Evolutionary conservation across 2,113 vertebrate species (phyloP).

Genomic region (Tretioscincus oriximinensis): DNA sequence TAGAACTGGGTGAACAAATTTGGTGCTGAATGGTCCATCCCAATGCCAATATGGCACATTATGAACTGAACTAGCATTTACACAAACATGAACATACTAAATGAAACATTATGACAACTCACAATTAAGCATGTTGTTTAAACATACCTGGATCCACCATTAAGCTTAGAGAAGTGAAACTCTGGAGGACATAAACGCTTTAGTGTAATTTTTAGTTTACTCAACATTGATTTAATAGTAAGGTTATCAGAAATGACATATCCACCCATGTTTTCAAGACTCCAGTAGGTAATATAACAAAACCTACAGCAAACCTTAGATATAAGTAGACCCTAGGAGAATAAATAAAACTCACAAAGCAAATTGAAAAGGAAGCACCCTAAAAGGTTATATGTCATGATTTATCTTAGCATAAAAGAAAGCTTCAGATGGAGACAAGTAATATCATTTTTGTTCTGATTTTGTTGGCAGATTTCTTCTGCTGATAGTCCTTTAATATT

Average conservation of each 20-base stretch:
- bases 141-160: background rate
- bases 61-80: too few species aligned
- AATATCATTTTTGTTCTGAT: conserved; percentile 27
- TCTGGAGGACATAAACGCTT: background rate
- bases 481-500: background rate
- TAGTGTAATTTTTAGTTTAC: background rate
- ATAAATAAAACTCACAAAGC: conserved; percentile 36
- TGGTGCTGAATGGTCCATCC: too few species aligned
- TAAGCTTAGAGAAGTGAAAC: background rate
- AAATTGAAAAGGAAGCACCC: conserved; percentile 32
- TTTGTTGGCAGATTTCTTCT: conserved; percentile 2
- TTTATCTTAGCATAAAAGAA: conserved; percentile 37
- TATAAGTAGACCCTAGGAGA: background rate
- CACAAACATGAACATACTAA: background rate
- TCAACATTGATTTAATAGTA: conserved; percentile 9
- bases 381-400: conserved; percentile 32
- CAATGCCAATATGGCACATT: too few species aligned
- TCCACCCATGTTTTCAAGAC: background rate
- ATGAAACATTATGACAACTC: background rate
- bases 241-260: background rate
- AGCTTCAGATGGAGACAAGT: conserved; percentile 15
- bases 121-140: background rate
- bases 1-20: too few species aligned
- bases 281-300: conserved; percentile 4
- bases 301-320: background rate